Conservation (phyloP, 2,888 invertebrate genomes). For the Bedellia somnulentella region DNA sequence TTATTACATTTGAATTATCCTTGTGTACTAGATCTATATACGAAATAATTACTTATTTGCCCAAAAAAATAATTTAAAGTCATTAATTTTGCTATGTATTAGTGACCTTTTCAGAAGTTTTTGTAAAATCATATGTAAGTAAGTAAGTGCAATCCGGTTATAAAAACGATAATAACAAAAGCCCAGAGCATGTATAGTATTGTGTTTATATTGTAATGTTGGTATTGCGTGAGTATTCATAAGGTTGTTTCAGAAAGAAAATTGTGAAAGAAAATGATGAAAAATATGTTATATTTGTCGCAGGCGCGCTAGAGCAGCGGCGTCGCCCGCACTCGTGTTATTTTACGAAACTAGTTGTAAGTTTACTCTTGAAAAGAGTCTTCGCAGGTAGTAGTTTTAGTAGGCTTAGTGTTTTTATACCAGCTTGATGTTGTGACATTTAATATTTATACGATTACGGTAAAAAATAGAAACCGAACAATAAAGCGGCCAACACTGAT, state of each 20-base stretch:
- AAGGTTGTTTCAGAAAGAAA: conserved; percentile 59
- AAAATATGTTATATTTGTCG: conserved; percentile 56
- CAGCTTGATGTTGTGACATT: conserved; percentile 62
- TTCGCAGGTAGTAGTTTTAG: conserved; percentile 58
- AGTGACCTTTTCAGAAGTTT: too few species aligned
- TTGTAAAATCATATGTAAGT: too few species aligned
- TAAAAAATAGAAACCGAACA: conserved; percentile 34
- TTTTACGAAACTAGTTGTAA: conserved; percentile 52
- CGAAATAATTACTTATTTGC: too few species aligned
- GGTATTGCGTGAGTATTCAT: too few species aligned
- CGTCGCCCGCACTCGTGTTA: conserved; percentile 44
- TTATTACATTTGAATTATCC: too few species aligned
- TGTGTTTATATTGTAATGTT: conserved; percentile 54
- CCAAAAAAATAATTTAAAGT: too few species aligned
- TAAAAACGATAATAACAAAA: too few species aligned
- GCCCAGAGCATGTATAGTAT: conserved; percentile 55
- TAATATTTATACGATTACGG: conserved; percentile 47
- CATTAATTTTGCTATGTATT: too few species aligned
- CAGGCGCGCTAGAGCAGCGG: too few species aligned
- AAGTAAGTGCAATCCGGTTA: too few species aligned
- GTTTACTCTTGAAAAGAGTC: conserved; percentile 60
- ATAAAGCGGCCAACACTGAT: conserved; percentile 38
- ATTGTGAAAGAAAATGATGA: conserved; percentile 47
- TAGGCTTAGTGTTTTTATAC: conserved; percentile 64
- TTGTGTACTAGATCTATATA: too few species aligned